Evolutionary conservation across 2,888 invertebrate species (phyloP).

Genomic region (Rotaria macrura): DNA sequence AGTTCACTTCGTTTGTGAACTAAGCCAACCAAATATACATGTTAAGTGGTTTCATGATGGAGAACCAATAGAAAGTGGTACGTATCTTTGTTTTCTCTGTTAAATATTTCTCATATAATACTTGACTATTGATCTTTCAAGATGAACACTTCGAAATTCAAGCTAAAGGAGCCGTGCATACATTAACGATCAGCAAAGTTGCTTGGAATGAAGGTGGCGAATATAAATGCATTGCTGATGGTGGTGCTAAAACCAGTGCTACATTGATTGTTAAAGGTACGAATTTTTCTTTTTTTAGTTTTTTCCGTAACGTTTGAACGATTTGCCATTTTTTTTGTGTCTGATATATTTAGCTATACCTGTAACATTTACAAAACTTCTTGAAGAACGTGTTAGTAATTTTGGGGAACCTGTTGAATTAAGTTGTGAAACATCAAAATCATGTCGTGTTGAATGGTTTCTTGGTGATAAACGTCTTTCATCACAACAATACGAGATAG

Average conservation of each 20-base stretch:
- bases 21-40: slow-evolving; percentile 21
- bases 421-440: slow-evolving; percentile 1
- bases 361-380: not conserved
- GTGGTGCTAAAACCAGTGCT: slow-evolving; percentile 9
- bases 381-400: not conserved
- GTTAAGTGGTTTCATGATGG: slow-evolving; percentile 27
- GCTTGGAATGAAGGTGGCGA: slow-evolving; percentile 24
- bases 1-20: slow-evolving; percentile 25
- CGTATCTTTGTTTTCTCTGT: not conserved
- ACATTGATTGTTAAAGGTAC: not conserved
- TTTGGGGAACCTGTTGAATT: not conserved
- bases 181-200: not conserved
- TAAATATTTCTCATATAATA: not conserved
- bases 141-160: not conserved
- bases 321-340: not conserved
- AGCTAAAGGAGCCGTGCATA: not conserved
- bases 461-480: not conserved
- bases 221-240: slow-evolving; percentile 29
- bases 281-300: not conserved
- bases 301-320: not conserved
- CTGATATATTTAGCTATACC: not conserved
- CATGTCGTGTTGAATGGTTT: slow-evolving; percentile 7
- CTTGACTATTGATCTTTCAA: not conserved
- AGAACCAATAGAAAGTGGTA: not conserved
- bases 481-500: not conserved